Evolutionary conservation across 2,797 vertebrate genomes (phyloP).

Genomic region (Tauraco hartlaubi): DNA sequence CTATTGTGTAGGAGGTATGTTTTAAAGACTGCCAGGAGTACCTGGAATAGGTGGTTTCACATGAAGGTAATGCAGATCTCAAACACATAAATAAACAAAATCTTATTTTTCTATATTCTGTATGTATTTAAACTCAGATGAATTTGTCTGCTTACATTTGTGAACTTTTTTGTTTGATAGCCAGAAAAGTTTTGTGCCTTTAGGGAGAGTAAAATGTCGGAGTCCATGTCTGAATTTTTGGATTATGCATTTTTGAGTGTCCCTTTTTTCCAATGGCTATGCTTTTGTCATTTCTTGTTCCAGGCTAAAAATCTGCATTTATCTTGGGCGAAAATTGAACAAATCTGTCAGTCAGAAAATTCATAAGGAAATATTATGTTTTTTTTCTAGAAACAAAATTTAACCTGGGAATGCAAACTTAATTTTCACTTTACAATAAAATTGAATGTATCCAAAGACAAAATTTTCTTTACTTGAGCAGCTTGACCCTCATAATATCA

Average conservation of each 20-base stretch:
- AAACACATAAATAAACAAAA: neutral
- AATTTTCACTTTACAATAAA: neutral
- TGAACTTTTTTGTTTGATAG: neutral
- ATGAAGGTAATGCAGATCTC: neutral
- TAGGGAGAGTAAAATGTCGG: neutral
- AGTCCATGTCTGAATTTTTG: neutral
- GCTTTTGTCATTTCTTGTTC: neutral
- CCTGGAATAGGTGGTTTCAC: neutral
- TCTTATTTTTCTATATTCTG: neutral
- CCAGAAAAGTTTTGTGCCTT: neutral
- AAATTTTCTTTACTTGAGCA: neutral
- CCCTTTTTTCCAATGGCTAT: neutral
- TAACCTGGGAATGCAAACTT: neutral
- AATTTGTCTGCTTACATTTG: neutral
- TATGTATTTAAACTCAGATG: neutral
- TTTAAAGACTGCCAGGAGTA: neutral
- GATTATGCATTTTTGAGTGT: neutral
- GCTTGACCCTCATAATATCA: neutral
- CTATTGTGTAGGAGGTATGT: neutral
- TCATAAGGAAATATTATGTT: neutral
- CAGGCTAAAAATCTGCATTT: neutral
- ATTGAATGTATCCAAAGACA: neutral
- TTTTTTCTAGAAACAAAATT: neutral
- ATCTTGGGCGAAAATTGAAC: neutral
- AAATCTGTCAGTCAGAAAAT: neutral